Base-by-base conservation (phyloP, 2,888 invertebrate genomes). In the Pristionchus exspectatus region DNA sequence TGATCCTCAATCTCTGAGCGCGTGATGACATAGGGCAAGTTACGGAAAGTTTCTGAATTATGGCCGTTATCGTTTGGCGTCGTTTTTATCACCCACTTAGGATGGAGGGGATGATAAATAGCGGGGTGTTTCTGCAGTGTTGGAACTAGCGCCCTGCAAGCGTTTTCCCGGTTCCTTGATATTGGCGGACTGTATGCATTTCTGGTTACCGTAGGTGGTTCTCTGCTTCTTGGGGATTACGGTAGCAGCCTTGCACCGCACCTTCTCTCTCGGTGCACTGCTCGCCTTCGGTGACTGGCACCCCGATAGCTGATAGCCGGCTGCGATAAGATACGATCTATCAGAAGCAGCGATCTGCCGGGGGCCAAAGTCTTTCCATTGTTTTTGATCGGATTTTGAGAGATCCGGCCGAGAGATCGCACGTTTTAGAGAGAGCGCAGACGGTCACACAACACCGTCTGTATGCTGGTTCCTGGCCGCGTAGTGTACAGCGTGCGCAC, bases 301-400 rank as follows among this genome's bases (percentile, higher is more conserved):
- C 33, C n/a, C n/a, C 59, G 72, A 30, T 72, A 12, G 2, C 16
- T 38, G 74, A 74, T 74, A 38, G 38, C 38, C 38, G 7, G 1
- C n/a, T 5, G 30, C 12, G 27, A 33, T 30, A 3, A 33, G 81
- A 81, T 81, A 54, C 50, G 81, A 50, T 50, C 50, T 54, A 81
- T 81, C 81, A 81, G 18, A 14, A 30, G 21, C 50, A 7, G 81
- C 14, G 44, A 81, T 81, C 81, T 44, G 27, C n/a, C n/a, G 24
- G 24, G 33, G 77, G 77, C 38, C 81, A 81, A 81, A 81, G 81
- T 81, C 81, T 50, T 21, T 27, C n/a, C 24, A 44, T 18, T 81
- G n/a, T 81, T 81, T 12, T 7, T 54, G 74, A 74, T 74, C 44
- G 27, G 21, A 27, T 81, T 21, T 33, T n/a, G 50, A 50, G 50